A percentile compares a stretch with the other conserved stretches of the same genome.
Conservation (phyloP, 2,113 vertebrate genomes). For the Phycodurus eques region DNA sequence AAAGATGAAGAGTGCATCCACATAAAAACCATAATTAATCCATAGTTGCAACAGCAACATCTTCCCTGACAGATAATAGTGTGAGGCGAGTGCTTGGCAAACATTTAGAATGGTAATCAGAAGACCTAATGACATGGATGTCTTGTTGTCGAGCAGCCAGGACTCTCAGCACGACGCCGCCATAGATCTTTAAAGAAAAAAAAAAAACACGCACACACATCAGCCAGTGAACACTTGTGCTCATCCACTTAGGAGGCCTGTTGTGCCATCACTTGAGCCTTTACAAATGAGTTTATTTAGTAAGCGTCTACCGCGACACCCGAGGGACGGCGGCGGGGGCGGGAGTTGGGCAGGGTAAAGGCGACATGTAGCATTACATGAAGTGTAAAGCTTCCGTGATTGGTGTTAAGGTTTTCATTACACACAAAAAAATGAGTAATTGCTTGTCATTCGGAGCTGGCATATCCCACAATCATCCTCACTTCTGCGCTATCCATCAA, state of each 20-base stretch:
- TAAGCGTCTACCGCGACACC: conserved; percentile 73
- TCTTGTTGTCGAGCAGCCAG: conserved; percentile 44
- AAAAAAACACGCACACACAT: conserved; percentile 43
- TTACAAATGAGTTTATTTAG: conserved; percentile 83
- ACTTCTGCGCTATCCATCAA: conserved; percentile 78
- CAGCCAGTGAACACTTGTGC: conserved; percentile 51
- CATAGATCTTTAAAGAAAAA: conserved; percentile 22
- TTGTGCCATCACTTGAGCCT: conserved; percentile 70
- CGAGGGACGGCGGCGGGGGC: conserved; percentile 63
- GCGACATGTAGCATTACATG: conserved; percentile 75
- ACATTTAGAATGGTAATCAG: conserved; percentile 66
- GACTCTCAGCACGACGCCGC: conserved; percentile 27
- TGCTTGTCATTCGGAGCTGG: conserved; percentile 76
- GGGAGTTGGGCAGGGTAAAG: conserved; percentile 58
- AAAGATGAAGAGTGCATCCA: conserved; percentile 5
- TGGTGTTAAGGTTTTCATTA: conserved; percentile 81
- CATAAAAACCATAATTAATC: conserved; percentile 67
- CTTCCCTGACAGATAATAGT: conserved; percentile 49
- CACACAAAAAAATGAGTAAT: conserved; percentile 71
- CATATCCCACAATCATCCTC: conserved; percentile 77
- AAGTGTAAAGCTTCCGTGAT: conserved; percentile 75
- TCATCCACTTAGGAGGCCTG: conserved; percentile 66
- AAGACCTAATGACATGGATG: conserved; percentile 57
- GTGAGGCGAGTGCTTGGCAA: conserved; percentile 45
- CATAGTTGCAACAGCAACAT: conserved; percentile 70